Evolutionary conservation across 1,140 invertebrate genomes (phyloP), one percentile per base, ranked within the genome.

Genomic region (Lordiphosa stackelbergi): DNA sequence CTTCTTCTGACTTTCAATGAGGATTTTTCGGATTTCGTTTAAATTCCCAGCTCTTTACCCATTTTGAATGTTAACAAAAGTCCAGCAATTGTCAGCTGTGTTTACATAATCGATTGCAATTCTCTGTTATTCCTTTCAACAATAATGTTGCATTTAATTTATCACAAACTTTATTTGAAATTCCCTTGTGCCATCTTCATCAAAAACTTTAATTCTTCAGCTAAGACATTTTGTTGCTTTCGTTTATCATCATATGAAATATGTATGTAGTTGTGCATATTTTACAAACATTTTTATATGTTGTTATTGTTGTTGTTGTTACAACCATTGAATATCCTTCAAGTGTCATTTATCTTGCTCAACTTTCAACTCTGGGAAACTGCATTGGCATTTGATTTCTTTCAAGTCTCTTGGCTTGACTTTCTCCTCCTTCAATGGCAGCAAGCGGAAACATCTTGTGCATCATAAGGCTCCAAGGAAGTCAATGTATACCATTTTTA

Each of bases 401-500:
- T 40, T 46, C 22, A 45, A 12, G 9, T 11, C 35, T 60, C 38
- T 60, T 49, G 38, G 48, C 19, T 41, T 35, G 53, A 40, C 34
- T 19, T 31, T 31, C 49, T 64, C 31, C 46, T 19, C 16, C 53
- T 59, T 31, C 41, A 59, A 49, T 49, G 56, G 38, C 52, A 31
- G 51, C 57, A 79, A 59, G 65, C 60, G 58, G 66, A 66, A 81
- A 62, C 66, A 71, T 43, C 66, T 68, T 37, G 55, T 31, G 28
- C 28, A 31, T 31, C 74, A 70, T 56, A 74, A 70, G 70, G 68
- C 28, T 47, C 57, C 53, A 74, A 71, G 75, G 75, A 79, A 79
- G 77, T 75, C 75, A 79, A 75, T 79, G 75, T 75, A 72, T 75
- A 79, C 48, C 81, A 79, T 83, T 75, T 69, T 79, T 79, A 79